These are phyloP conservation scores for Omphaloscelis lunosa DNA, from an alignment of 2,888 invertebrate genomes.

Conservation along the genomic window DNA sequence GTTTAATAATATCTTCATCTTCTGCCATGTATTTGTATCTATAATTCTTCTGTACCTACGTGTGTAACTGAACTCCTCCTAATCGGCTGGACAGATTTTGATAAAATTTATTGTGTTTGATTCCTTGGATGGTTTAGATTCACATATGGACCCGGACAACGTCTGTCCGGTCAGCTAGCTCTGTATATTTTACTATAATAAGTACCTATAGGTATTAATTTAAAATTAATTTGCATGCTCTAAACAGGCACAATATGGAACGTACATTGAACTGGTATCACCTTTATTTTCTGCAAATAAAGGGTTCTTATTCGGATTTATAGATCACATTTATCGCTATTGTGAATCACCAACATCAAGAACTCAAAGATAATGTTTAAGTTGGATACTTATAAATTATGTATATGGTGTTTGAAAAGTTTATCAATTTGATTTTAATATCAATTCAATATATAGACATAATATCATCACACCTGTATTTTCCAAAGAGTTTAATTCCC, in stretches of 20 bases:
- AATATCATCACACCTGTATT: not conserved
- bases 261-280: not conserved
- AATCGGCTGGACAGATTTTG: no score
- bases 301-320: constrained; percentile 1
- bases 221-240: not conserved
- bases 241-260: not conserved
- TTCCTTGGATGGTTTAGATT: no score
- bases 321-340: constrained; percentile 34
- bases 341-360: constrained; percentile 25
- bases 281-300: not conserved
- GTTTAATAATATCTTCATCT: not conserved
- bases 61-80: no score
- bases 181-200: not conserved
- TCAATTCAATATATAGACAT: not conserved
- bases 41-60: no score
- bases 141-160: no score
- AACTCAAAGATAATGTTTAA: constrained; percentile 24
- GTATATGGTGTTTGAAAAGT: constrained; percentile 35
- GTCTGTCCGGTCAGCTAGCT: no score
- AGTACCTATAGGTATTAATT: not conserved
- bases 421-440: not conserved
- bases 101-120: no score
- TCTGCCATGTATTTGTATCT: no score
- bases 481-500: not conserved
- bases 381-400: constrained; percentile 15